Percentiles rank a stretch among this genome's conserved stretches.
Evolutionary conservation across 2,113 vertebrate genomes (phyloP).

Genomic region (Podarcis cretensis): DNA sequence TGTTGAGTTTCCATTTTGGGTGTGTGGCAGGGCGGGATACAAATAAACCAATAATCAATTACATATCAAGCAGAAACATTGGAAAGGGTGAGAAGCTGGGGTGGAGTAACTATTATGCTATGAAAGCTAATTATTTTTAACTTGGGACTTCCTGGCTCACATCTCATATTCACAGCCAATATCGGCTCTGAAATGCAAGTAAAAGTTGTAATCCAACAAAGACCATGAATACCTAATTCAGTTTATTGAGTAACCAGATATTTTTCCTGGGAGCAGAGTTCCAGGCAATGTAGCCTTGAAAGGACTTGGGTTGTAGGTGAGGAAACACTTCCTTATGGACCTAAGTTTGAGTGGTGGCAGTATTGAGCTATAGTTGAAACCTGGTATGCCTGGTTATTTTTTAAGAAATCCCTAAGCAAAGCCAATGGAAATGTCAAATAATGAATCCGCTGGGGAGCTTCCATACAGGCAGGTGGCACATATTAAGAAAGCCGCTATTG

Average conservation of each 20-base stretch:
- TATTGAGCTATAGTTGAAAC: neutral
- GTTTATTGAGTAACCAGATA: constrained; percentile 25
- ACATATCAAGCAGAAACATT: neutral
- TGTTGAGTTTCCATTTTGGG: no score
- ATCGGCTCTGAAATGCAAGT: neutral
- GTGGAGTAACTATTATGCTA: neutral
- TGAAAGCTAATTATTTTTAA: neutral
- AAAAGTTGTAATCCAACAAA: neutral
- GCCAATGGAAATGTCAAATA: constrained; percentile 27
- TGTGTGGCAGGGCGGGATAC: neutral
- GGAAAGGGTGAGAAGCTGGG: neutral
- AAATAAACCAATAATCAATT: neutral
- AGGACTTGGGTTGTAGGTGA: no score
- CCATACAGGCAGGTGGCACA: neutral
- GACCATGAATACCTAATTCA: neutral
- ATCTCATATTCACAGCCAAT: neutral
- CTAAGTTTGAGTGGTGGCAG: neutral
- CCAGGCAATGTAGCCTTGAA: neutral
- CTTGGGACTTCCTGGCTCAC: neutral
- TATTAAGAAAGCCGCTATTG: constrained; percentile 11
- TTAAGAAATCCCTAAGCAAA: constrained; percentile 28
- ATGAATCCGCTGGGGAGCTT: constrained; percentile 29
- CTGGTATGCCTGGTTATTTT: constrained; percentile 7
- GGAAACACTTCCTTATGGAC: neutral
- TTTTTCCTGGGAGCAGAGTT: neutral